A percentile compares a stretch with the other conserved stretches of the same genome.
Evolutionary conservation across 2,888 invertebrate genomes (phyloP).

Genomic region (Drosophila mimica): DNA sequence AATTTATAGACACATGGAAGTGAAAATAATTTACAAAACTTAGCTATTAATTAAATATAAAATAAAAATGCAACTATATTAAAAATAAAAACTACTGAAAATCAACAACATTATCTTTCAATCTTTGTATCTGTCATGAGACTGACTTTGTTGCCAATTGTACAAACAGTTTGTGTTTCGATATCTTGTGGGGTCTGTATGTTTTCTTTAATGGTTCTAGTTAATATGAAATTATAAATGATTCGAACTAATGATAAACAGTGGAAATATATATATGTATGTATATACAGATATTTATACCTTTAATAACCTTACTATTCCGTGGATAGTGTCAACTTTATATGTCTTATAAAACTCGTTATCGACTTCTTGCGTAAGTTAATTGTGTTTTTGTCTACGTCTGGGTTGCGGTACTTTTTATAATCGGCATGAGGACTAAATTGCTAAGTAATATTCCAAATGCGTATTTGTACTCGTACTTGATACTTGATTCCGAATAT

Average conservation of each 20-base stretch:
- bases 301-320: neutral
- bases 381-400: conserved; percentile 15
- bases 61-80: conserved; percentile 67
- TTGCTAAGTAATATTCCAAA: neutral
- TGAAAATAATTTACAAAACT: conserved; percentile 75
- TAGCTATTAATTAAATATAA: conserved; percentile 71
- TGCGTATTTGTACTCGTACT: neutral
- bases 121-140: neutral
- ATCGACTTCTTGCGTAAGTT: conserved; percentile 7
- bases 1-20: conserved; percentile 79
- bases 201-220: neutral
- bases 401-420: conserved; percentile 8
- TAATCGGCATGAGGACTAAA: conserved; percentile 1
- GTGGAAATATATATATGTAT: neutral
- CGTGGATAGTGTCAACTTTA: conserved; percentile 5
- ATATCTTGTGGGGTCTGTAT: neutral
- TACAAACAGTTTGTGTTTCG: neutral
- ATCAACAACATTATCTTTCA: conserved; percentile 4
- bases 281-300: neutral
- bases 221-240: neutral
- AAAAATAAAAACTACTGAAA: conserved; percentile 68
- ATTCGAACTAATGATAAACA: neutral
- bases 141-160: neutral
- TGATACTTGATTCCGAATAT: neutral
- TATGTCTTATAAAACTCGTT: conserved; percentile 8